Percentiles rank a stretch among this genome's conserved stretches.
phyloP scores from a whole-genome alignment of 2,888 invertebrate genomes.

The Leptopterna dolabrata region DNA sequence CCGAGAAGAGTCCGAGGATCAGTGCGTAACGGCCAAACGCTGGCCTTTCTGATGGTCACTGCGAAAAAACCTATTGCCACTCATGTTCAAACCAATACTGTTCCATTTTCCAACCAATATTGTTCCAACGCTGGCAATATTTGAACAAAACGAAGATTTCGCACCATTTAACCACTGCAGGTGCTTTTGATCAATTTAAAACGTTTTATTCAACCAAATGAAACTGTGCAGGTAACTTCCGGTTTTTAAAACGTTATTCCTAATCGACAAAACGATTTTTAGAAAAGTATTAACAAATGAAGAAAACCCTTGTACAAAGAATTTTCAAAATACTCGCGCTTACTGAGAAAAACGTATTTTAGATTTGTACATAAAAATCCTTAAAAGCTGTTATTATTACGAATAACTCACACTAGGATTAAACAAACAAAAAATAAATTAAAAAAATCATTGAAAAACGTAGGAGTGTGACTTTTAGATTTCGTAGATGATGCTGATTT shows the following conservation, averaged over 20 bases:
- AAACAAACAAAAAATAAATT: not conserved
- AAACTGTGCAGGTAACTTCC: not conserved
- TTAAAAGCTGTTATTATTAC: conserved; percentile 11
- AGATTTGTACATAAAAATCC: conserved; percentile 2
- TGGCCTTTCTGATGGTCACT: no score
- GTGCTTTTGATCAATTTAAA: no score
- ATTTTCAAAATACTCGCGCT: conserved; percentile 12
- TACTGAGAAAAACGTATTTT: conserved; percentile 10
- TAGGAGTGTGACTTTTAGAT: conserved; percentile 27
- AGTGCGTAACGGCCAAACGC: no score
- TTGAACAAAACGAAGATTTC: no score
- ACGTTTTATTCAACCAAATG: no score
- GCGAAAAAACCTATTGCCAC: no score
- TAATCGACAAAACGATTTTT: not conserved
- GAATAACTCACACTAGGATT: conserved; percentile 13
- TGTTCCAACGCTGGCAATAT: no score
- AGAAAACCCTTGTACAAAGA: conserved; percentile 6
- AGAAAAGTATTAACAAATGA: not conserved
- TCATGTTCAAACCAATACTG: no score
- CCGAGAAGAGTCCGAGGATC: no score
- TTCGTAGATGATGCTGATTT: conserved; percentile 1
- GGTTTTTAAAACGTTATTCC: not conserved
- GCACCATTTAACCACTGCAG: no score
- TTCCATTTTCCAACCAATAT: no score
- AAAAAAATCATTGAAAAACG: not conserved